Evolutionary conservation across 1,140 invertebrate species (phyloP).

Genomic region (Camponotus vicinus): DNA sequence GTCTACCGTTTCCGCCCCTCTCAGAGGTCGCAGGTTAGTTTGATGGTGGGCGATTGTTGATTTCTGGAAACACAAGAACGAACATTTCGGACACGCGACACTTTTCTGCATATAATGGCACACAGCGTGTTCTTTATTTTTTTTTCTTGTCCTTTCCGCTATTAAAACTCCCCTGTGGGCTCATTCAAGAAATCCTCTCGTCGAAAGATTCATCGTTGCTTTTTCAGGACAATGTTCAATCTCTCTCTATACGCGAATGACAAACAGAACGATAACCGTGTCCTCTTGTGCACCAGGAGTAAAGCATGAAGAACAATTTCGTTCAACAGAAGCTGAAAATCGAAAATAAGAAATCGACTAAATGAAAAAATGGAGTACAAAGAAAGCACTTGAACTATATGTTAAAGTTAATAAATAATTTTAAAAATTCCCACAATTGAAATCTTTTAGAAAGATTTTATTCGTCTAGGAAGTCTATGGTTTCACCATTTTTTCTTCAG

Average conservation of each 20-base stretch:
- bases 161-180: constrained; percentile 25
- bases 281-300: no score
- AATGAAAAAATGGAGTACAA: background rate
- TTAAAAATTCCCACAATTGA: background rate
- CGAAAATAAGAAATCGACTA: background rate
- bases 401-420: background rate
- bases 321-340: background rate
- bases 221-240: constrained; percentile 49
- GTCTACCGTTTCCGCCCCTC: background rate
- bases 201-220: constrained; percentile 73
- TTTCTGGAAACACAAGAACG: constrained; percentile 42
- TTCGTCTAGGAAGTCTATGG: background rate
- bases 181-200: constrained; percentile 4
- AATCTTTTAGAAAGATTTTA: background rate
- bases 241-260: background rate
- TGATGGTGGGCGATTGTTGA: constrained; percentile 40
- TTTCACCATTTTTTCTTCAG: background rate
- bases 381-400: background rate
- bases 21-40: constrained; percentile 42
- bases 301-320: background rate
- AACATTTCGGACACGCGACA: constrained; percentile 66
- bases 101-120: constrained; percentile 54
- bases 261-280: background rate
- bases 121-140: constrained; percentile 66
- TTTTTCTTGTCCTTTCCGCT: background rate